phyloP scores from a whole-genome alignment of 1,140 invertebrate genomes.

The Listronotus bonariensis region DNA sequence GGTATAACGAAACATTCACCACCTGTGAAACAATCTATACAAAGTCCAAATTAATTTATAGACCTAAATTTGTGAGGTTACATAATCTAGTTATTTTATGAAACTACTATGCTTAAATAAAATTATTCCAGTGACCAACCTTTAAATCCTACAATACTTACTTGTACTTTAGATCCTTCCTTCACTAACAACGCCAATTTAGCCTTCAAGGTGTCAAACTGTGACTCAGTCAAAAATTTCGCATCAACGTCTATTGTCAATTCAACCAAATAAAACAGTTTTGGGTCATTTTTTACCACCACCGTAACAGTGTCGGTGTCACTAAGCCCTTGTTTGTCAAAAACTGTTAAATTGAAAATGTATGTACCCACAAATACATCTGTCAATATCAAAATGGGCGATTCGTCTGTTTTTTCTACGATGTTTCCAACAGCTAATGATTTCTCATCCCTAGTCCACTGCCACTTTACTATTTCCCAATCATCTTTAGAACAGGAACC shows the following conservation, averaged over 20 bases:
- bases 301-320: conserved; percentile 82
- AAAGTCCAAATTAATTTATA: too few species aligned
- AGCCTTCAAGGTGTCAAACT: conserved; percentile 74
- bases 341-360: conserved; percentile 85
- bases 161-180: conserved; percentile 56
- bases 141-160: conserved; percentile 26
- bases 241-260: conserved; percentile 76
- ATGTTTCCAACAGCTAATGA: conserved; percentile 85
- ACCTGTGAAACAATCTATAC: too few species aligned
- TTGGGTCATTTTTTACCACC: conserved; percentile 80
- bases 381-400: conserved; percentile 79
- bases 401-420: conserved; percentile 72
- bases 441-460: conserved; percentile 79
- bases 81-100: too few species aligned
- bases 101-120: too few species aligned
- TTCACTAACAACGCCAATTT: conserved; percentile 70
- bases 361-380: conserved; percentile 87
- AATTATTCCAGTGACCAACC: neutral
- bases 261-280: conserved; percentile 77
- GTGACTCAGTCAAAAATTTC: conserved; percentile 72
- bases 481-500: conserved; percentile 87
- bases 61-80: too few species aligned
- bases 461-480: conserved; percentile 81
- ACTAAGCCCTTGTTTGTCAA: conserved; percentile 84
- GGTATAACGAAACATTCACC: too few species aligned